phyloP scores from a whole-genome alignment of 2,797 vertebrate genomes.

The Borostomias antarcticus region DNA sequence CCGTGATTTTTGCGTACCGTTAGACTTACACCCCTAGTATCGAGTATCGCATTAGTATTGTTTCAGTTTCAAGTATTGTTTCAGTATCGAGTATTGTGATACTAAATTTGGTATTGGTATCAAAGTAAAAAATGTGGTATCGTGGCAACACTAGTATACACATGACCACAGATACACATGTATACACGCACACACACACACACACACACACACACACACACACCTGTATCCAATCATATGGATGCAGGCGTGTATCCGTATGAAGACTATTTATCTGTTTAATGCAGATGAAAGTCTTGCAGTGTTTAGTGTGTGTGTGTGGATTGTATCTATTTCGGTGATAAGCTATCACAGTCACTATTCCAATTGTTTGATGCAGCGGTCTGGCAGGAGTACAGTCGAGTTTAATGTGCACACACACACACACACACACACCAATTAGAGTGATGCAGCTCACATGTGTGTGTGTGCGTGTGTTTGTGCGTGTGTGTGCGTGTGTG shows the following conservation, averaged over 20 bases:
- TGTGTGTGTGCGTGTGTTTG: not conserved
- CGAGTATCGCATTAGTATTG: no score
- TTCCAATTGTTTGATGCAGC: slow-evolving; percentile 63
- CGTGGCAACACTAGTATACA: no score
- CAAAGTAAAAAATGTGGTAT: no score
- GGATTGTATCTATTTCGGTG: slow-evolving; percentile 57
- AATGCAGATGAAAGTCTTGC: no score
- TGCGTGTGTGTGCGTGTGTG: not conserved
- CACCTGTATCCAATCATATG: not conserved
- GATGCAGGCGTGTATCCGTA: not conserved
- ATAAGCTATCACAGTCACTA: slow-evolving; percentile 63
- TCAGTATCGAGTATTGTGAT: no score
- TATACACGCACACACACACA: not conserved
- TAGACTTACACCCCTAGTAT: no score
- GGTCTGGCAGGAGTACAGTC: slow-evolving; percentile 59
- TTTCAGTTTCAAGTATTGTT: no score
- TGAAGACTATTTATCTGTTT: no score
- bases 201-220: not conserved
- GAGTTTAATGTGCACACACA: slow-evolving; percentile 30
- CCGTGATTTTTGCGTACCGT: no score
- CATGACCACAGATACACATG: not conserved
- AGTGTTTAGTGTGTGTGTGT: slow-evolving; percentile 42
- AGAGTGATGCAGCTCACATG: slow-evolving; percentile 3
- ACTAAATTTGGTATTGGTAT: no score
- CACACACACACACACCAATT: slow-evolving; percentile 17